Base-by-base conservation (phyloP, 2,113 vertebrate genomes). In the Neogobius melanostomus region DNA sequence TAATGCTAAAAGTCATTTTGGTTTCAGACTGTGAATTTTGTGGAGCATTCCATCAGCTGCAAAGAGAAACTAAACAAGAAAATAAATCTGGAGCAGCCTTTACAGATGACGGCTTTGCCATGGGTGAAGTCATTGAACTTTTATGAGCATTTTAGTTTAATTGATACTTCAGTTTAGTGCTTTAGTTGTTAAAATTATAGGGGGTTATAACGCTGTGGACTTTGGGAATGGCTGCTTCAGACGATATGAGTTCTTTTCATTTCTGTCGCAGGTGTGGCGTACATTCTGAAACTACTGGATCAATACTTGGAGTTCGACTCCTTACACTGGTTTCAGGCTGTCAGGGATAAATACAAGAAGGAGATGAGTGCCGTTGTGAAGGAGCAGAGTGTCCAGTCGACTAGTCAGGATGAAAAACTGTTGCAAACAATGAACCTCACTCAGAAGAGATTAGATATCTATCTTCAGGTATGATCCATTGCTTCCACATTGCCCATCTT, bases 41-140 rank as follows among this genome's bases (percentile, higher is more conserved):
- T 98, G 71, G 98, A 99, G 62, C 98, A 99, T 88, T 99, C 98
- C 14, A 98, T 98, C 86, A 93, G 93, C 85, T 98, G 98, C 84
- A 99, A 99, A 83, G 98, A 99, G 85, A 99, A 99, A 69, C 71
- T 99, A 68, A 99, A 97, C 90, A 99, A 99, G 92, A 99, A 99
- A 99, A 99, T 86, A 99, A 99, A 93, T 92, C 84, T 9, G 98
- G 98, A 80, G 96, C 98, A 50, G 95, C 97, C 53, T 99, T 99
- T 84, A 99, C 98, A 54, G 98, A 99, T 69, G 98, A 99, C 81
- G 98, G 98, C 46, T 99, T 99, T 86, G 96, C 98, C 43, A 99
- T 99, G 98, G 98, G 98, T 98, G 88, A 94, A 95, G 71, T 49
- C 14, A 16, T n/a, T 51, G 2, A 61, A 44, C 3, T 45, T 10